Conservation (phyloP, 2,888 invertebrate species). For the Microdon myrmicae region DNA sequence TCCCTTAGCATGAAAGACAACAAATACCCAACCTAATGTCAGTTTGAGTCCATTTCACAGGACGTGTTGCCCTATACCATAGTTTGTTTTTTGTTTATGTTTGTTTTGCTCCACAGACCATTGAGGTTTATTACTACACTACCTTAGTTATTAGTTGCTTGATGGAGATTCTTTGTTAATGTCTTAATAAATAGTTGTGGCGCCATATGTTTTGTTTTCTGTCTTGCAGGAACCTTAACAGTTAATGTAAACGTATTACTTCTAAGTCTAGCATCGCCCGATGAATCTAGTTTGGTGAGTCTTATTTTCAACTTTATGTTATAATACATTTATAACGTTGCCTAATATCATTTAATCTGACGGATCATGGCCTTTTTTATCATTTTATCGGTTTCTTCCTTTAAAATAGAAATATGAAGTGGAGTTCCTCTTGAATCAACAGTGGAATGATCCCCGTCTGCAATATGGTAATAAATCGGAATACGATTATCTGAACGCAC, state of each 20-base stretch:
- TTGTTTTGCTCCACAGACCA: slow-evolving; percentile 22
- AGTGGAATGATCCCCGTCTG: slow-evolving; percentile 91
- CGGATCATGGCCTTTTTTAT: background rate
- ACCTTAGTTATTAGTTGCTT: slow-evolving; percentile 33
- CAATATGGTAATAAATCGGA: slow-evolving; percentile 88
- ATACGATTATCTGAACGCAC: slow-evolving; percentile 89
- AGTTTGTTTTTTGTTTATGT: slow-evolving; percentile 6
- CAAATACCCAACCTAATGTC: no score
- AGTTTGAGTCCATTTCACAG: no score
- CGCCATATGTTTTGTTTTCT: slow-evolving; percentile 16
- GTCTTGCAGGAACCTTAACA: slow-evolving; percentile 84
- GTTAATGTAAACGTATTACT: slow-evolving; percentile 94
- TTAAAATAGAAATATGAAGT: slow-evolving; percentile 89
- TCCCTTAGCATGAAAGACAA: no score
- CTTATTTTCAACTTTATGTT: background rate
- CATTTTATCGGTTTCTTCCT: background rate
- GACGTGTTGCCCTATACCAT: no score
- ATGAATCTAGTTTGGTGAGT: slow-evolving; percentile 96
- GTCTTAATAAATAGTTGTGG: slow-evolving; percentile 26
- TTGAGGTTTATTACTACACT: slow-evolving; percentile 22
- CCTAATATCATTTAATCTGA: slow-evolving; percentile 2
- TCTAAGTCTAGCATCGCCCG: slow-evolving; percentile 93
- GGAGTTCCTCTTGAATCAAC: slow-evolving; percentile 91
- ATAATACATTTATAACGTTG: background rate
- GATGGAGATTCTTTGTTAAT: slow-evolving; percentile 35